These are phyloP conservation scores for Heliconius congener DNA, from an alignment of 1,140 invertebrate genomes.

Conservation along the genomic window DNA sequence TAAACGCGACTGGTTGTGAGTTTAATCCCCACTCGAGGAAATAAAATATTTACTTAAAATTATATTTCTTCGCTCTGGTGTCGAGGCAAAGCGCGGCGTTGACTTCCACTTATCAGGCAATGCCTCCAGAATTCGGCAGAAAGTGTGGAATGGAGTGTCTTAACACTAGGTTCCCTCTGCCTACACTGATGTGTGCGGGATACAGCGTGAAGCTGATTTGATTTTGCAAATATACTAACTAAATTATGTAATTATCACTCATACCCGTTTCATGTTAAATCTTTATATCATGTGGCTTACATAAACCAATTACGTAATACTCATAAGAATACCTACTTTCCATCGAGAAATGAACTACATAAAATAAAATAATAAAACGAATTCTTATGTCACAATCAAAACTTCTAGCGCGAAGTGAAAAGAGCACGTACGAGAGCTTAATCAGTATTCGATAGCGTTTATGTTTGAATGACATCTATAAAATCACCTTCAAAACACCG, in stretches of 20 bases:
- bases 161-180: too few species aligned
- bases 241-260: neutral
- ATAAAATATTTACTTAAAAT: too few species aligned
- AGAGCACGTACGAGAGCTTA: constrained; percentile 26
- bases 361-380: neutral
- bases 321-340: neutral
- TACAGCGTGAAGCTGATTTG: too few species aligned
- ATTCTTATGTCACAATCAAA: neutral
- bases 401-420: constrained; percentile 7
- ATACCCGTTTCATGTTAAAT: neutral
- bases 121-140: too few species aligned
- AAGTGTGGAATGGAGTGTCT: too few species aligned
- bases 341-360: neutral
- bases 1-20: too few species aligned
- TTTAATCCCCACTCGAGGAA: too few species aligned
- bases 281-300: neutral
- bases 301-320: neutral
- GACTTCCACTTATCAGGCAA: too few species aligned
- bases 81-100: too few species aligned
- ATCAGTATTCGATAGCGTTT: constrained; percentile 41
- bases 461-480: constrained; percentile 47
- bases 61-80: too few species aligned
- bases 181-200: neutral
- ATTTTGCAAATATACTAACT: neutral
- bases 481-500: constrained; percentile 45